Evolutionary conservation across 2,888 invertebrate species (phyloP).

Genomic region (Beris morrisii): DNA sequence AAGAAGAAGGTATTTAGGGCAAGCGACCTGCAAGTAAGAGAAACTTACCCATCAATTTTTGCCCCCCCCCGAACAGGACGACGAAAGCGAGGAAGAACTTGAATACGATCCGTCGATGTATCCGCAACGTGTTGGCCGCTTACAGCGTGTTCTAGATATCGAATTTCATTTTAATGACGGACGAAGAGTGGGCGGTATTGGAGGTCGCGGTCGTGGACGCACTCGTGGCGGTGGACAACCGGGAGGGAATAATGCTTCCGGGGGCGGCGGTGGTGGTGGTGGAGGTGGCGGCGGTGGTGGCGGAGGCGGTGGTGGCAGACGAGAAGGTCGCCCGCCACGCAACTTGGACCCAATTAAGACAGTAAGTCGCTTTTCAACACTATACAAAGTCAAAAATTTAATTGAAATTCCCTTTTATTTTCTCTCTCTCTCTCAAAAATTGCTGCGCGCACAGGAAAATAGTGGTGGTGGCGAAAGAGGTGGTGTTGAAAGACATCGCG

Average conservation of each 20-base stretch:
- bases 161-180: conserved; percentile 82
- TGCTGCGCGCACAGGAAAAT: neutral
- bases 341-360: conserved; percentile 1
- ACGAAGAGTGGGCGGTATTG: conserved; percentile 41
- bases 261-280: conserved; percentile 12
- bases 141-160: conserved; percentile 83
- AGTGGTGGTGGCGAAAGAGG: conserved; percentile 13
- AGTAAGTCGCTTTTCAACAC: too few relatives aligned
- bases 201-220: conserved; percentile 31
- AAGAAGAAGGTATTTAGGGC: conserved; percentile 69
- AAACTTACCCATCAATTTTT: too few relatives aligned
- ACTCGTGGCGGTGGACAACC: conserved; percentile 11
- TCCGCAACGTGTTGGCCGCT: conserved; percentile 83
- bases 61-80: conserved; percentile 56
- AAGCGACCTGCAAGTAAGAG: too few relatives aligned
- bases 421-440: neutral
- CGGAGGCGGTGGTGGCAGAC: conserved; percentile 6
- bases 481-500: conserved; percentile 63
- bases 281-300: conserved; percentile 4
- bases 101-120: conserved; percentile 76
- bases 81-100: conserved; percentile 69
- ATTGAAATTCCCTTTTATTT: too few relatives aligned
- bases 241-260: conserved; percentile 15
- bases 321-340: conserved; percentile 26
- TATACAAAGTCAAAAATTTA: too few relatives aligned